These are phyloP conservation scores for Sipha flava DNA, from an alignment of 1,140 invertebrate genomes.

Conservation along the genomic window DNA sequence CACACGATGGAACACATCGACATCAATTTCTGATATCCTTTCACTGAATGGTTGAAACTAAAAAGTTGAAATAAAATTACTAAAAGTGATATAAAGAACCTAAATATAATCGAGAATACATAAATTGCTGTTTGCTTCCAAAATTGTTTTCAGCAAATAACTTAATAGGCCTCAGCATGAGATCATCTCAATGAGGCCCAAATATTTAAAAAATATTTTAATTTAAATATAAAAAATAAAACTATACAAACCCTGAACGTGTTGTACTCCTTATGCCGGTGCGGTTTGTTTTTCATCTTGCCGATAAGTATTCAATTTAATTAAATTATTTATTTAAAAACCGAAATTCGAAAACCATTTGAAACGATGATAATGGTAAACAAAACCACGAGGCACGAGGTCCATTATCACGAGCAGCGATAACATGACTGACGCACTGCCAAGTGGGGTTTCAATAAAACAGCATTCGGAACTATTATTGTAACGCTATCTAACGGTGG, in stretches of 20 bases:
- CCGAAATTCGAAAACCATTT: not conserved
- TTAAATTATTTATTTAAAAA: not conserved
- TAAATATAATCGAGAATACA: too few relatives aligned
- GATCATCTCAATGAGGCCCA: conserved; percentile 8
- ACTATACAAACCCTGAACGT: conserved; percentile 59
- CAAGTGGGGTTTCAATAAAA: too few relatives aligned
- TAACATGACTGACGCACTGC: too few relatives aligned
- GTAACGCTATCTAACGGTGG: too few relatives aligned
- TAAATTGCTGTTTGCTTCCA: too few relatives aligned
- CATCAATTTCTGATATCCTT: conserved; percentile 69
- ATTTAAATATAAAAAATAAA: conserved; percentile 17
- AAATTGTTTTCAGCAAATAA: too few relatives aligned
- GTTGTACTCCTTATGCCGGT: conserved; percentile 67
- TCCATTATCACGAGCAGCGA: not conserved
- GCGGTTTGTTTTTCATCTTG: conserved; percentile 66
- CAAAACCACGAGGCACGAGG: conserved; percentile 11
- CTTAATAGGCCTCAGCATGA: too few relatives aligned
- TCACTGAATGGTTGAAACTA: conserved; percentile 82
- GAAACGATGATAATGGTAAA: not conserved
- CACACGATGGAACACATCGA: conserved; percentile 68
- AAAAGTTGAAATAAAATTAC: conserved; percentile 44
- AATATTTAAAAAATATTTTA: conserved; percentile 33
- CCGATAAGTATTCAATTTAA: not conserved
- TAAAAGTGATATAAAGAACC: too few relatives aligned
- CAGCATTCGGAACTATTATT: too few relatives aligned